phyloP scores from a whole-genome alignment of 1,140 invertebrate genomes.

The Bombus confusus region DNA sequence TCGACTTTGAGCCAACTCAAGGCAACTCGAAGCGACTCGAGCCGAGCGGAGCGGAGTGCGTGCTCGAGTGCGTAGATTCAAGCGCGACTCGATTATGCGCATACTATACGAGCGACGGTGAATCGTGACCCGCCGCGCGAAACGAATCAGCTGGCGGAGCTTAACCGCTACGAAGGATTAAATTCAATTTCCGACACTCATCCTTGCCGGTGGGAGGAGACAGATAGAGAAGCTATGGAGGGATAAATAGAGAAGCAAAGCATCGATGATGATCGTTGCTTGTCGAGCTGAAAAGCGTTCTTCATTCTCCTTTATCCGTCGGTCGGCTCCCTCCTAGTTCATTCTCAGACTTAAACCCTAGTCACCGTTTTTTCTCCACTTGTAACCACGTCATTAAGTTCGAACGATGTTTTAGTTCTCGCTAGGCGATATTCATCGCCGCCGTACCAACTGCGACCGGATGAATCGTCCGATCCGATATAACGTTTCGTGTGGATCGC shows the following conservation, averaged over 20 bases:
- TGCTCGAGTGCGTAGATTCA: slow-evolving; percentile 7
- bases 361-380: not conserved
- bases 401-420: slow-evolving; percentile 33
- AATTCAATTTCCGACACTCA: slow-evolving; percentile 59
- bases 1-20: slow-evolving; percentile 24
- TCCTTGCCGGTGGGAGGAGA: not conserved
- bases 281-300: slow-evolving; percentile 4
- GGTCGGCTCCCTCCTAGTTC: not conserved
- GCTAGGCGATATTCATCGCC: slow-evolving; percentile 3
- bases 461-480: slow-evolving; percentile 36
- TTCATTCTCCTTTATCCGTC: not conserved
- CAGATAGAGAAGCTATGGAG: not conserved
- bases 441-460: not conserved
- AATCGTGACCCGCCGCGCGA: slow-evolving; percentile 55
- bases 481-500: slow-evolving; percentile 31
- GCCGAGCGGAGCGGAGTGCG: slow-evolving; percentile 17
- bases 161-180: slow-evolving; percentile 49
- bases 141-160: slow-evolving; percentile 45
- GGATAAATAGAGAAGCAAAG: slow-evolving; percentile 3
- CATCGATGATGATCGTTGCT: slow-evolving; percentile 22
- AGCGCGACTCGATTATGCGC: not conserved
- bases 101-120: not conserved
- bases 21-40: not conserved
- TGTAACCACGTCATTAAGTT: slow-evolving; percentile 28
- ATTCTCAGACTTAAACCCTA: too few species aligned